Evolutionary conservation across 37 sponge, comb jelly and placozoan genomes (phyloP), one percentile per base, ranked within the genome.

Genomic region (Theonella swinhoei): DNA sequence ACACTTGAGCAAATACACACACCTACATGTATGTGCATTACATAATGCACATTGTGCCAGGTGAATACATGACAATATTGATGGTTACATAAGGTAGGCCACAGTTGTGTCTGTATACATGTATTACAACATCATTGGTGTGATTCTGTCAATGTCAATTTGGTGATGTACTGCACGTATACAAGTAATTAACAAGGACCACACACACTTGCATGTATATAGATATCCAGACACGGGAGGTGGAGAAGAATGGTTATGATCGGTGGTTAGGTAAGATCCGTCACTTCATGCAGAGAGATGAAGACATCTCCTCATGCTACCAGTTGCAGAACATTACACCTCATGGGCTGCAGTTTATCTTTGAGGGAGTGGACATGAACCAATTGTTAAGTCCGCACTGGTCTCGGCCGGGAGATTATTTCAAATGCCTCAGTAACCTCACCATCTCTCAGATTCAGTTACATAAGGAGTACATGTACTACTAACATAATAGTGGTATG

Each of bases 321-420:
- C 29, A 64, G 11, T 72, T 41, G 41, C 66, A 39, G 11, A 20
- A 33, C 1, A 28, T 77, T 47, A 74, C 75, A 25, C 58, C 35
- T 30, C 39, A 60, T 7, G 43, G 64, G 19, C 43, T 90, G 64
- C 80, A 75, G 31, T 90, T 80, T 42, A 75, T 29, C 9, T 64
- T 75, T 8, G 47, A 82, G n/a, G 83, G 43, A 29, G 74, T 91
- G 23, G 83, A 87, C 19, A 65, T 91, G 39, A 72, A 87, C 29
- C 64, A 87, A 26, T 47, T 83, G 34, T 31, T 87, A 20, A 87
- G 84, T 64, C 92, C 92, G 39, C 25, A 19, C 47, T 91, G 88
- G 87, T 34, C 42, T 11, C 64, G 68, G 0, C 74, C 81, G 4
- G 72, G 62, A 9, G 71, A 75, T 7, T 39, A 77, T 38, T 84